Evolutionary conservation across 2,113 vertebrate genomes (phyloP), one percentile per base, ranked within the genome.

Genomic region (Pterophyllum scalare): DNA sequence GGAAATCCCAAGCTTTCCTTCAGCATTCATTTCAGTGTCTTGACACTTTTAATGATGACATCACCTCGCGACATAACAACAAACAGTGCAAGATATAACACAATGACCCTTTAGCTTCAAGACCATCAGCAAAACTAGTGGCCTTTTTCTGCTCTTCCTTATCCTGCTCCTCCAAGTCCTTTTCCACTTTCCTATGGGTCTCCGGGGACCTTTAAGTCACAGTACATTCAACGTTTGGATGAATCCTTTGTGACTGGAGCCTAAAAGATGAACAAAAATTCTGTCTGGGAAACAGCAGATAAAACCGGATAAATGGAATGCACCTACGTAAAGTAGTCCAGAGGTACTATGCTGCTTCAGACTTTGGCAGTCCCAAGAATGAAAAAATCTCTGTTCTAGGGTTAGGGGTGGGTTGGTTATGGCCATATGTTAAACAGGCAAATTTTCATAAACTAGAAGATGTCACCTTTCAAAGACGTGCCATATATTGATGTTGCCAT

Each of bases 21-120:
- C 38, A 35, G 75, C 10, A 46, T 60, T 80, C 22, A 54, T 88
- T 78, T 82, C 49, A 84, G 64, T 24, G 15, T 57, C 81, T 76
- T 15, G 8, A 87, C 78, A 59, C 59, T 87, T 88, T 65, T 59
- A 77, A 81, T 87, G 62, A 89, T 88, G 88, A 89, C 90, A 87
- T 91, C 89, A 91, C 86, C 40, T 87, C 82, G 20, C 72, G 81
- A 91, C 81, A 89, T 81, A 79, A 90, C 83, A 91, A 89, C 85
- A 91, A 92, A 92, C 82, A 91, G 80, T 62, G 10, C 70, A 40
- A 81, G 81, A 91, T 14, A 82, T 85, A 87, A 90, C 79, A 2
- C 0, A 58, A 87, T 87, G 75, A 87, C 56, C 59, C 74, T 74
- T 67, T 6, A 79, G 81, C 75, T 91, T 6, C 9, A 79, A 65